Evolutionary conservation across 2,888 invertebrate species (phyloP).

Genomic region (Ametastegia equiseti): DNA sequence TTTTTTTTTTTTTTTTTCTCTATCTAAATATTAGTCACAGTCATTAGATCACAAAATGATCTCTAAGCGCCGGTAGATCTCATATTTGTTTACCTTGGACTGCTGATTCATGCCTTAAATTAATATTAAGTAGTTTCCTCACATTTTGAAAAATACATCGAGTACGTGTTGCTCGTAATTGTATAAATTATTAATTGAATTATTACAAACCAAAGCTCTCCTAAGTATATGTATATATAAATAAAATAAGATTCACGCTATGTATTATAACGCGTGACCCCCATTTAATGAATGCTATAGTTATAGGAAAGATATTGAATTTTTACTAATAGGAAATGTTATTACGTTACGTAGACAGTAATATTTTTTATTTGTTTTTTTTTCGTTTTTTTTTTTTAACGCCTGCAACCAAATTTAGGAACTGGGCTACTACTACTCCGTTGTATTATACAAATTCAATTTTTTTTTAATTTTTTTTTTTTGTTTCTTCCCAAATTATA

Average conservation of each 20-base stretch:
- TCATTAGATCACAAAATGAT: background rate
- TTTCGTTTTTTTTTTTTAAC: background rate
- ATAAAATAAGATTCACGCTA: background rate
- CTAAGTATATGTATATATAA: background rate
- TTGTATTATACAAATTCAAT: background rate
- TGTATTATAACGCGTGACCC: background rate
- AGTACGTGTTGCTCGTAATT: constrained; percentile 25
- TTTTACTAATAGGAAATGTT: constrained; percentile 24
- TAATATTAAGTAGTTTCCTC: constrained; percentile 36
- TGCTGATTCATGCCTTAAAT: constrained; percentile 22
- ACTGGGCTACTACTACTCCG: constrained; percentile 25
- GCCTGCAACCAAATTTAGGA: constrained; percentile 24
- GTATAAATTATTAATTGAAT: constrained; percentile 33
- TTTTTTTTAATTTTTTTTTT: background rate
- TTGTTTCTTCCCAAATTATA: background rate
- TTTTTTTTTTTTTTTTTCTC: constrained; percentile 2
- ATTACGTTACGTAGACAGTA: constrained; percentile 5
- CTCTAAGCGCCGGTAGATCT: background rate
- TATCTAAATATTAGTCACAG: constrained; percentile 35
- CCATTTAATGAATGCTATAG: background rate
- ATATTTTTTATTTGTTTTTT: background rate
- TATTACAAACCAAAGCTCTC: constrained; percentile 30
- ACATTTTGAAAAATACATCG: constrained; percentile 38
- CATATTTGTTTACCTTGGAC: constrained; percentile 6
- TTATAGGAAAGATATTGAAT: constrained; percentile 34